Conservation (phyloP, 1,140 invertebrate species). For the Periplaneta americana region DNA sequence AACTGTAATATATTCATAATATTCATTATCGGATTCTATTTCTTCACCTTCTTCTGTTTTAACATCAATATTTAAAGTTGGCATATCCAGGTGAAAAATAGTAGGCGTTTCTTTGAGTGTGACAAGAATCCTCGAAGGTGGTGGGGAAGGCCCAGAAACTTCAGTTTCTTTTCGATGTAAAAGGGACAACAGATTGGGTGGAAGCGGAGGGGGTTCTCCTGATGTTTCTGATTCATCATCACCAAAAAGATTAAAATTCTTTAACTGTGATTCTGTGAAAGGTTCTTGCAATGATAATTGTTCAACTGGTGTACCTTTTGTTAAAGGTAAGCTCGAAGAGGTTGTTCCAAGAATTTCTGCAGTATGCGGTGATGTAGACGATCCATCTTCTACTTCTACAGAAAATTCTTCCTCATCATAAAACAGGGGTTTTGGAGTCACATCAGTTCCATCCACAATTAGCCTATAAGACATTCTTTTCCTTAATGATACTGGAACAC, state of each 20-base stretch:
- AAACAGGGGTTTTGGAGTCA: background rate
- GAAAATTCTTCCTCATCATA: background rate
- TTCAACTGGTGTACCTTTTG: background rate
- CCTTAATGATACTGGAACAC: background rate
- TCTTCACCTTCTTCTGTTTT: conserved; percentile 46
- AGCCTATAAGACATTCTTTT: background rate
- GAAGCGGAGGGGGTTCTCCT: background rate
- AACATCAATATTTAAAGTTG: conserved; percentile 51
- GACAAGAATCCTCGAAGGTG: conserved; percentile 28
- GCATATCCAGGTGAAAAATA: conserved; percentile 54
- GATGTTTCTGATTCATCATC: background rate
- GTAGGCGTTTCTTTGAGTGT: conserved; percentile 59
- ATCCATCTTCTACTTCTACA: background rate
- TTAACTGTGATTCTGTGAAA: background rate
- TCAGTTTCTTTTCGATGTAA: background rate
- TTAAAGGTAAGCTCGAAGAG: background rate
- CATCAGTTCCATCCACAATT: background rate
- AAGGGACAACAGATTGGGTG: background rate
- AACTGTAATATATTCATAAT: conserved; percentile 55
- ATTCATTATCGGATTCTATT: conserved; percentile 54
- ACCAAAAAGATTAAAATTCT: background rate
- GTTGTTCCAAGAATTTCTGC: background rate
- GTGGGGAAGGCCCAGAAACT: background rate
- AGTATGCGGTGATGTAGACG: background rate
- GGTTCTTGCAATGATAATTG: background rate